Evolutionary conservation across 2,113 vertebrate genomes (phyloP).

Genomic region (Triplophysa tibetana): DNA sequence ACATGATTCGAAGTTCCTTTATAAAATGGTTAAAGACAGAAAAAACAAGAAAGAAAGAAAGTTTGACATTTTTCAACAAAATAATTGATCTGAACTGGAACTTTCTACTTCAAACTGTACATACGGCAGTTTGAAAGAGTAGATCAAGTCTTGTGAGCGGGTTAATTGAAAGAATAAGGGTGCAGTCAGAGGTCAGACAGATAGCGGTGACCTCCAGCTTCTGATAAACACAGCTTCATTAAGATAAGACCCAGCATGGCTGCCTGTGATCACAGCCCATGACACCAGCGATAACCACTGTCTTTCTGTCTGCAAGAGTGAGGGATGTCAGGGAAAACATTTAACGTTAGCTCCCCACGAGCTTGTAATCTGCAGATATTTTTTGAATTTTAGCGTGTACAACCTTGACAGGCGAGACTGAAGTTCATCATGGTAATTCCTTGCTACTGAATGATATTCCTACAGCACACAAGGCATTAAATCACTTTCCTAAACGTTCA

Average conservation of each 20-base stretch:
- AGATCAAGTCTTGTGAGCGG: background rate
- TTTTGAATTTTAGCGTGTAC: background rate
- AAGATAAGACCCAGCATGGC: slow-evolving; percentile 39
- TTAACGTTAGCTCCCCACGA: slow-evolving; percentile 3
- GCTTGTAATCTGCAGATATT: slow-evolving; percentile 20
- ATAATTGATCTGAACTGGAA: background rate
- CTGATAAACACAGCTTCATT: slow-evolving; percentile 45
- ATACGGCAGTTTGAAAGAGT: background rate
- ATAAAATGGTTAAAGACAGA: too few relatives aligned
- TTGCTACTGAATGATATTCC: background rate
- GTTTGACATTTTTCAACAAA: too few relatives aligned
- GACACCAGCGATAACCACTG: slow-evolving; percentile 35
- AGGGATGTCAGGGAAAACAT: background rate
- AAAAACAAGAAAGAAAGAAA: background rate
- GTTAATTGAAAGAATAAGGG: slow-evolving; percentile 38
- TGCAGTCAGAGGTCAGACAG: slow-evolving; percentile 36
- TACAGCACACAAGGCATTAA: background rate
- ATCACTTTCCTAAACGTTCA: background rate
- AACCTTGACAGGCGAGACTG: background rate
- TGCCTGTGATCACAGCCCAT: slow-evolving; percentile 29
- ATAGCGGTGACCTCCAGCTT: slow-evolving; percentile 23
- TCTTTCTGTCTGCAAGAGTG: slow-evolving; percentile 6
- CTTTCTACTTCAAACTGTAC: background rate
- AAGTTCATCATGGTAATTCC: background rate
- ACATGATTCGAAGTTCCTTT: too few relatives aligned